phyloP scores from a whole-genome alignment of 2,888 invertebrate genomes.

The Zootermopsis nevadensis region DNA sequence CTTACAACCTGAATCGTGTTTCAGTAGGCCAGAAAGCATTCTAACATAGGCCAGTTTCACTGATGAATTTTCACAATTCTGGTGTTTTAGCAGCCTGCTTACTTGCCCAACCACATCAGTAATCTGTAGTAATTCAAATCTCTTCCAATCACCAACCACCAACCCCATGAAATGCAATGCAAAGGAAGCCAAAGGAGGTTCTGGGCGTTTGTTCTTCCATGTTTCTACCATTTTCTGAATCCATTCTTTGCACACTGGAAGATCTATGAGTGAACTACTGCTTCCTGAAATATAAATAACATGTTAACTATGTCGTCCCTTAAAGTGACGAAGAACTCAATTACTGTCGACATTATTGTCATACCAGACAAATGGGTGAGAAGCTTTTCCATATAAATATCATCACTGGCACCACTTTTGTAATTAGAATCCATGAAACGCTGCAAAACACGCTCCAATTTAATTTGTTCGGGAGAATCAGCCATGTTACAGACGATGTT shows the following conservation, averaged over 20 bases:
- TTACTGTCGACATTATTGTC: neutral
- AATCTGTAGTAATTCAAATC: constrained; percentile 69
- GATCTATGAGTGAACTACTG: constrained; percentile 13
- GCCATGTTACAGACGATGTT: constrained; percentile 38
- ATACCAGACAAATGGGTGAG: constrained; percentile 64
- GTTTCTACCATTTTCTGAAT: constrained; percentile 56
- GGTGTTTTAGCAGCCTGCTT: constrained; percentile 59
- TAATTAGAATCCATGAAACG: constrained; percentile 70
- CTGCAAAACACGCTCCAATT: constrained; percentile 69
- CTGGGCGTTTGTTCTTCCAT: constrained; percentile 59
- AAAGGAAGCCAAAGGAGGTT: constrained; percentile 69
- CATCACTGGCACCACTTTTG: constrained; percentile 66
- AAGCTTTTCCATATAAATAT: constrained; percentile 74
- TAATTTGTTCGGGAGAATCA: constrained; percentile 61
- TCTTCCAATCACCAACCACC: constrained; percentile 69
- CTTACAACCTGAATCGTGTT: constrained; percentile 72
- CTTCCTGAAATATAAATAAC: constrained; percentile 35
- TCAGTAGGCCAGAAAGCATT: constrained; percentile 70
- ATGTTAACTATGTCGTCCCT: neutral
- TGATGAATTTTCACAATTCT: constrained; percentile 66
- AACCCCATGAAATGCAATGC: constrained; percentile 73
- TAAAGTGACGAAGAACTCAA: no score
- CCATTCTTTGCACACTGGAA: constrained; percentile 42
- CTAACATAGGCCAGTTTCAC: constrained; percentile 76
- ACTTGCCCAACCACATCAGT: constrained; percentile 63